Evolutionary conservation across 2,797 vertebrate species (phyloP).

Genomic region (Trichosurus vulpecula): DNA sequence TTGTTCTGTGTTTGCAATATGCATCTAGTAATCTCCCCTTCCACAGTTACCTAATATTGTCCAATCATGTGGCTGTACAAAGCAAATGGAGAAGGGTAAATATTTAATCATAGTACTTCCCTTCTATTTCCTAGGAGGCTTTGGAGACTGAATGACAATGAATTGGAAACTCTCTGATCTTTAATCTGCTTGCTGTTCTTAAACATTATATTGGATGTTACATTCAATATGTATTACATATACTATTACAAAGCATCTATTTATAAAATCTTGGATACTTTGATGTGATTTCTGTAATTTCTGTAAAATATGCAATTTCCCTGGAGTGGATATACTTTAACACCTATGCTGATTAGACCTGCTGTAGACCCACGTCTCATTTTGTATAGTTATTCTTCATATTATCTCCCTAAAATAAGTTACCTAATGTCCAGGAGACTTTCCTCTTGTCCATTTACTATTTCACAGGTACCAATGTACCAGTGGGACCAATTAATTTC

Average conservation of each 20-base stretch:
- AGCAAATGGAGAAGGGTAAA: not conserved
- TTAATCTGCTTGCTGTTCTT: not conserved
- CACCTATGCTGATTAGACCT: not conserved
- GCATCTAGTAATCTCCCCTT: not conserved
- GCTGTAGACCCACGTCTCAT: not conserved
- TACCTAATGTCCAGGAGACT: not conserved
- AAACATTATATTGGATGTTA: not conserved
- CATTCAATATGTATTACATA: not conserved
- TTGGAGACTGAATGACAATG: not conserved
- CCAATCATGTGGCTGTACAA: not conserved
- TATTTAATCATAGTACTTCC: not conserved
- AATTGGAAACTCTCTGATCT: not conserved
- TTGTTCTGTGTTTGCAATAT: not conserved
- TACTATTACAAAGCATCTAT: not conserved
- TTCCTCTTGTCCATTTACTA: not conserved
- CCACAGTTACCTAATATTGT: constrained; percentile 8
- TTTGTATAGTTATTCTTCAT: not conserved
- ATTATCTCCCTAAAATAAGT: not conserved
- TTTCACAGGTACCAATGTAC: not conserved
- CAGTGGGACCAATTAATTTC: not conserved
- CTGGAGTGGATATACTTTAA: not conserved
- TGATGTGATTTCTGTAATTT: not conserved
- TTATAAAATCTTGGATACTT: constrained; percentile 2
- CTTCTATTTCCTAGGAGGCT: not conserved
- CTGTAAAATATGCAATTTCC: not conserved